Evolutionary conservation across 2,888 invertebrate species (phyloP).

Genomic region (Limnephilus marmoratus): DNA sequence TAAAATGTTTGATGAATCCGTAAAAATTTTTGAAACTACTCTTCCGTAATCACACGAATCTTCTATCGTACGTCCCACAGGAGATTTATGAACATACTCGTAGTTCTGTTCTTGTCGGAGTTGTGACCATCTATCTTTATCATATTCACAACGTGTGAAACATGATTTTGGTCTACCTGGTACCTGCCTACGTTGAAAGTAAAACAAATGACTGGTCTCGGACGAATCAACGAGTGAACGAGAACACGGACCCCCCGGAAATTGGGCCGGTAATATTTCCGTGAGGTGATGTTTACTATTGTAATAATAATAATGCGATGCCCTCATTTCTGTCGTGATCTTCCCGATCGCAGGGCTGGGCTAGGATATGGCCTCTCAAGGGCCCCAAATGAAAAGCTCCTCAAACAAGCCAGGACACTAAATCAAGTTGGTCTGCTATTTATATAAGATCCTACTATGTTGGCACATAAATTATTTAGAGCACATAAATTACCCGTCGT

Average conservation of each 20-base stretch:
- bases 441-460: too few relatives aligned
- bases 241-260: neutral
- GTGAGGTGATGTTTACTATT: constrained; percentile 12
- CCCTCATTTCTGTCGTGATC: constrained; percentile 20
- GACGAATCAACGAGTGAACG: neutral
- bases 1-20: too few relatives aligned
- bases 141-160: neutral
- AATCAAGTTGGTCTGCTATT: too few relatives aligned
- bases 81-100: neutral
- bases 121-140: neutral
- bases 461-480: too few relatives aligned
- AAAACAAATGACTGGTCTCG: neutral
- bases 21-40: too few relatives aligned
- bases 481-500: too few relatives aligned
- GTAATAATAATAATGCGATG: constrained; percentile 4
- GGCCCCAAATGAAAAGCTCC: neutral
- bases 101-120: neutral
- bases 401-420: too few relatives aligned
- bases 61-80: neutral
- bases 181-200: neutral
- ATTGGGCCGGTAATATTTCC: neutral
- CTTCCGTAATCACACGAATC: neutral
- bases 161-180: neutral
- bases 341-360: neutral
- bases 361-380: neutral